Percentiles rank a stretch among this genome's conserved stretches.
These are phyloP conservation scores for Cisticola juncidis DNA, from an alignment of 2,113 vertebrate genomes.

Conservation along the genomic window DNA sequence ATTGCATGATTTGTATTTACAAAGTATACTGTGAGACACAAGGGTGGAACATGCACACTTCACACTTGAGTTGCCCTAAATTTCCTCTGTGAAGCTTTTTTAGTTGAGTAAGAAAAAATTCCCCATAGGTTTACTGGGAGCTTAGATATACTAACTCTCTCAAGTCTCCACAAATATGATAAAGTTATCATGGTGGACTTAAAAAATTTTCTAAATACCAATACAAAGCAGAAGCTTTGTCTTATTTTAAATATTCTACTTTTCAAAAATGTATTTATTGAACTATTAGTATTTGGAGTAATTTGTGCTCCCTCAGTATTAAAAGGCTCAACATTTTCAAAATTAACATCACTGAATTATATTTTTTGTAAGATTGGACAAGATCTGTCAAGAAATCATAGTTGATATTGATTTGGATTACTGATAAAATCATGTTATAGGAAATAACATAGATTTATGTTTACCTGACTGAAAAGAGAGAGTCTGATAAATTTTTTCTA, in stretches of 20 bases:
- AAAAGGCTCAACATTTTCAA: not conserved
- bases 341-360: not conserved
- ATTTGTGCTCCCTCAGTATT: not conserved
- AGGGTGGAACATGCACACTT: not conserved
- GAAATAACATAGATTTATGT: not conserved
- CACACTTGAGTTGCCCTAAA: not conserved
- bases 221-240: not conserved
- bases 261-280: not conserved
- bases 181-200: not conserved
- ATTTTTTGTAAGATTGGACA: not conserved
- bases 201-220: not conserved
- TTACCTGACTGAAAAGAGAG: not conserved
- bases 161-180: not conserved
- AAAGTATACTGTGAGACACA: not conserved
- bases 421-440: not conserved
- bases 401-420: not conserved
- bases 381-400: not conserved
- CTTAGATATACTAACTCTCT: not conserved
- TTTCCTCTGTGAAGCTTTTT: not conserved
- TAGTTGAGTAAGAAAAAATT: not conserved
- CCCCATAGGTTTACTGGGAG: not conserved
- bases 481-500: not conserved
- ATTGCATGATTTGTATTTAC: not conserved
- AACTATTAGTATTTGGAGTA: not conserved
- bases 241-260: not conserved